Evolutionary conservation across 1,140 invertebrate genomes (phyloP), one percentile per base, ranked within the genome.

Genomic region (Phenacoccus solenopsis): DNA sequence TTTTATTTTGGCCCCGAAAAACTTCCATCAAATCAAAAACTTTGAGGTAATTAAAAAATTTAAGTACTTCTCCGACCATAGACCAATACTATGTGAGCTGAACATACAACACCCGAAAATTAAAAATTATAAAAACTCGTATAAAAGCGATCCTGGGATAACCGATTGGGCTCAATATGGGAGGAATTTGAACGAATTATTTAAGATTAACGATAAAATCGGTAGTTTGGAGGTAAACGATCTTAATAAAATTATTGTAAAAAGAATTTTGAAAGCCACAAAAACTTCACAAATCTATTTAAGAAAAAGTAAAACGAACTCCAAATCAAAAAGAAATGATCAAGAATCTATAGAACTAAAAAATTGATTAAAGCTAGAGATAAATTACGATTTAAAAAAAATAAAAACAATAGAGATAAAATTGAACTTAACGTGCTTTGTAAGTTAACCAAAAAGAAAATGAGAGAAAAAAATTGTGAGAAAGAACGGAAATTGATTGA

Each of bases 1-100:
- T 25, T 70, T 38, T 38, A 49, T 70, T 1, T 12, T 70, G 5
- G n/a, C n/a, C n/a, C n/a, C n/a, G n/a, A n/a, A n/a, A n/a, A n/a
- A n/a, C n/a, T 22, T 49, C 2, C 3, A 70, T 21, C 12, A 56
- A 49, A 25, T 22, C 7, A 5, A 70, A 7, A 70, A 20, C 10
- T 22, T 70, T 1, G 22, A 20, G 57, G 49, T 56, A 2, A 22
- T 70, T 49, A n/a, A n/a, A n/a, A 64, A n/a, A 13, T 38, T 49
- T 24, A 25, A 64, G 12, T 4, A 22, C 21, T 21, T n/a, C 1
- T 22, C 28, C 20, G 69, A 70, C 21, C 69, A 70, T 30, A 24
- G 68, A 10, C 32, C 38, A 13, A 16, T 69, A 24, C 22, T 27
- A 30, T 20, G 2, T 13, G 7, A 3, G 7, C 2, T 69, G 16